A percentile compares a stretch with the other conserved stretches of the same genome.
Evolutionary conservation across 2,888 invertebrate genomes (phyloP).

Genomic region (Malthinus seriepunctatus): DNA sequence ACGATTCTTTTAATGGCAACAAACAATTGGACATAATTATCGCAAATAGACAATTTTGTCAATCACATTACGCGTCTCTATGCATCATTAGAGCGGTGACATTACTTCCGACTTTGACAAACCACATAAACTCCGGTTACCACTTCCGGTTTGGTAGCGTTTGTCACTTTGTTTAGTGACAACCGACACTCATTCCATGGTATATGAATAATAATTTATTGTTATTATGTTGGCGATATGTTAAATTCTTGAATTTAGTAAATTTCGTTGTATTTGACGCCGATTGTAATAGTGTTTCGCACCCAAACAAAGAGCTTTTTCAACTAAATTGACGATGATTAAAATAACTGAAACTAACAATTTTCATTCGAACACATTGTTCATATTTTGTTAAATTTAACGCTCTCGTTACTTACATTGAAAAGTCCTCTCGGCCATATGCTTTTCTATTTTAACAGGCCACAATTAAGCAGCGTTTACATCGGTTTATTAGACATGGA

Average conservation of each 20-base stretch:
- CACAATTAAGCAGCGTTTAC: too few species aligned
- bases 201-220: conserved; percentile 27
- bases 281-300: conserved; percentile 10
- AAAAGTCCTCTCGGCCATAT: too few species aligned
- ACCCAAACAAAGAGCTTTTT: too few species aligned
- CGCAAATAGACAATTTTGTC: conserved; percentile 20
- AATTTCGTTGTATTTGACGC: conserved; percentile 7
- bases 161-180: conserved; percentile 42
- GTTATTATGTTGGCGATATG: conserved; percentile 25
- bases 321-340: too few species aligned
- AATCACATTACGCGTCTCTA: conserved; percentile 18
- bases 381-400: too few species aligned
- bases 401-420: not conserved
- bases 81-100: conserved; percentile 40
- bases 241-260: conserved; percentile 18
- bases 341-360: too few species aligned
- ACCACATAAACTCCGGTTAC: conserved; percentile 46
- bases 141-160: conserved; percentile 46
- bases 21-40: conserved; percentile 16
- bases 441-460: too few species aligned
- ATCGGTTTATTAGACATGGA: too few species aligned
- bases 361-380: too few species aligned
- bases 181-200: conserved; percentile 23
- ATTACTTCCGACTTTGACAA: conserved; percentile 44
- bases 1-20: not conserved